phyloP scores from a whole-genome alignment of 2,797 vertebrate species.

The Microctenopoma steveboyesi region DNA sequence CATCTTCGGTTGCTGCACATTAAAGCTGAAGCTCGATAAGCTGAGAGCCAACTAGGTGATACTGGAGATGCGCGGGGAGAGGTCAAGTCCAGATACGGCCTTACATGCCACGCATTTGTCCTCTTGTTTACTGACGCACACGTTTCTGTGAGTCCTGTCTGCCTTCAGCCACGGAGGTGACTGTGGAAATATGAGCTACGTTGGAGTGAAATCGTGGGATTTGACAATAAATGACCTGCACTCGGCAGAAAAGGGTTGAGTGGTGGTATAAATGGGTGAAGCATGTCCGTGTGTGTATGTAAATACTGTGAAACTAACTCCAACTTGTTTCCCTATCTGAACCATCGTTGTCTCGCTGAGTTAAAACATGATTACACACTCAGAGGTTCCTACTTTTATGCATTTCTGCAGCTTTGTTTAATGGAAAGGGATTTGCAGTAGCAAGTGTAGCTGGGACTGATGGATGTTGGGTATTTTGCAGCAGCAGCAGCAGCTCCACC shows the following conservation, averaged over 20 bases:
- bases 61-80: slow-evolving; percentile 52
- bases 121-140: slow-evolving; percentile 16
- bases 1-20: slow-evolving; percentile 66
- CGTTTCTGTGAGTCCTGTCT: background rate
- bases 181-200: background rate
- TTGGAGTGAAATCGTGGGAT: background rate
- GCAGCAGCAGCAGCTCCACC: slow-evolving; percentile 13
- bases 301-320: background rate
- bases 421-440: slow-evolving; percentile 6
- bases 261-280: slow-evolving; percentile 2
- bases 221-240: background rate
- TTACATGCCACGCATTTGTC: slow-evolving; percentile 45
- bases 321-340: background rate
- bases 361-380: background rate
- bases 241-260: background rate
- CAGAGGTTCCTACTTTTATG: background rate
- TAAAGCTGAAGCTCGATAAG: slow-evolving; percentile 75
- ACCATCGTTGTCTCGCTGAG: background rate
- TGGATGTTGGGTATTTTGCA: background rate
- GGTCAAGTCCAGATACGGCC: slow-evolving; percentile 78
- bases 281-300: background rate
- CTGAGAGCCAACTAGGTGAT: slow-evolving; percentile 61
- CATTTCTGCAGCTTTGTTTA: background rate
- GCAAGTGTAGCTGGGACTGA: background rate
- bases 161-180: background rate